These are phyloP conservation scores for Pseudocheirus occidentalis DNA, from an alignment of 2,797 vertebrate genomes.

Conservation along the genomic window DNA sequence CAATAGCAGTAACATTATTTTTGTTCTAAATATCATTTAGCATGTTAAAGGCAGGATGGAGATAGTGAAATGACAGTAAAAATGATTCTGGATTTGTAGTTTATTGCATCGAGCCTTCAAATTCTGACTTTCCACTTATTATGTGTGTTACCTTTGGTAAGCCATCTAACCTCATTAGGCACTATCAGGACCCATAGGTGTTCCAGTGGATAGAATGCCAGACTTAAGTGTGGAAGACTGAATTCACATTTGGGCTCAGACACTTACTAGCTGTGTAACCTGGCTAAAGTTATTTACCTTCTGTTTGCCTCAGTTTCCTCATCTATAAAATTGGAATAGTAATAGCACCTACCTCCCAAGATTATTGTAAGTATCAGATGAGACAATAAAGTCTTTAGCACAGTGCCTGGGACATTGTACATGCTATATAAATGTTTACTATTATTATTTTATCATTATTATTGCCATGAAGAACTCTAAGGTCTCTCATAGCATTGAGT, in stretches of 20 bases:
- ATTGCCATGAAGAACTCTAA: neutral
- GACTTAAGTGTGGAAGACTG: neutral
- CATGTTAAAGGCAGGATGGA: neutral
- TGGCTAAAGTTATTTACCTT: neutral
- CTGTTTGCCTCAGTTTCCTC: neutral
- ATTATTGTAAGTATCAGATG: neutral
- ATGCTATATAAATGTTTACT: neutral
- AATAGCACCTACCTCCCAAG: neutral
- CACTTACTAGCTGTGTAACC: neutral
- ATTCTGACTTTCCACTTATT: neutral
- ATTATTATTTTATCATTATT: neutral
- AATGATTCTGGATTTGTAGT: neutral
- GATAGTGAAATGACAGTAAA: neutral
- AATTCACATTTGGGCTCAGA: neutral
- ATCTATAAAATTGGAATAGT: neutral
- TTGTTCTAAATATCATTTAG: neutral
- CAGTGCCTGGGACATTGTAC: neutral
- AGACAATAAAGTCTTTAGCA: neutral
- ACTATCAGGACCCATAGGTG: neutral
- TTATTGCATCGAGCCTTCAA: neutral
- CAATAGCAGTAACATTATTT: neutral
- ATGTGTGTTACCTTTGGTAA: neutral
- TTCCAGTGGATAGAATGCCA: neutral
- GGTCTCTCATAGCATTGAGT: neutral
- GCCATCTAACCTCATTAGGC: neutral